Evolutionary conservation across 2,888 invertebrate genomes (phyloP).

Genomic region (Rhaphigaster nebulosa): DNA sequence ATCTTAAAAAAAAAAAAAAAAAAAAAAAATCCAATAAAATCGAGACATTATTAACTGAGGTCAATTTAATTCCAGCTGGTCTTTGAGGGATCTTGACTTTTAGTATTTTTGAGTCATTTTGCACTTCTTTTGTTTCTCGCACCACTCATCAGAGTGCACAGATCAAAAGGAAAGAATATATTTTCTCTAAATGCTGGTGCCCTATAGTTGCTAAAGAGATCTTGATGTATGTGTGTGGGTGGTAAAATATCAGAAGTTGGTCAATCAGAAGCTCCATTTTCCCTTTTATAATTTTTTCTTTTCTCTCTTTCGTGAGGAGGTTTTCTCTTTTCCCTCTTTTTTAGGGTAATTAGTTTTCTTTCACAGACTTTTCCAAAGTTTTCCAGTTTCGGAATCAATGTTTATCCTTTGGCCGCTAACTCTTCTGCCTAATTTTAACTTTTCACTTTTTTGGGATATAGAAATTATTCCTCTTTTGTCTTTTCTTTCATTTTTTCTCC

Average conservation of each 20-base stretch:
- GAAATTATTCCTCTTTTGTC: neutral
- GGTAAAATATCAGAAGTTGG: neutral
- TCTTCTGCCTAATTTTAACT: constrained; percentile 40
- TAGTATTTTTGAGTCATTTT: neutral
- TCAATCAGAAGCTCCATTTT: constrained; percentile 22
- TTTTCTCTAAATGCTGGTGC: neutral
- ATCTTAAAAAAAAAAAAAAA: no score
- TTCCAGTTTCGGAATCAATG: constrained; percentile 17
- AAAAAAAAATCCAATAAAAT: no score
- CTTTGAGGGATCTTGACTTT: neutral
- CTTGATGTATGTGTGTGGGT: neutral
- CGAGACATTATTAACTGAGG: no score
- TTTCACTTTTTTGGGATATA: neutral
- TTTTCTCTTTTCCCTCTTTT: neutral
- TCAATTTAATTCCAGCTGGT: no score
- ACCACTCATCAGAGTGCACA: neutral
- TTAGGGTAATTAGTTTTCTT: constrained; percentile 43
- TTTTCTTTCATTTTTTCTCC: neutral
- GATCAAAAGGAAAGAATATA: neutral
- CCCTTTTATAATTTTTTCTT: neutral
- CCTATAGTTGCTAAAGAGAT: neutral
- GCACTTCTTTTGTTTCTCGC: no score
- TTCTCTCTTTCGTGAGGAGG: neutral
- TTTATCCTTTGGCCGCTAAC: constrained; percentile 11
- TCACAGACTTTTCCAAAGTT: constrained; percentile 45